Evolutionary conservation across 2,888 invertebrate species (phyloP).

Genomic region (Baccha elongata): DNA sequence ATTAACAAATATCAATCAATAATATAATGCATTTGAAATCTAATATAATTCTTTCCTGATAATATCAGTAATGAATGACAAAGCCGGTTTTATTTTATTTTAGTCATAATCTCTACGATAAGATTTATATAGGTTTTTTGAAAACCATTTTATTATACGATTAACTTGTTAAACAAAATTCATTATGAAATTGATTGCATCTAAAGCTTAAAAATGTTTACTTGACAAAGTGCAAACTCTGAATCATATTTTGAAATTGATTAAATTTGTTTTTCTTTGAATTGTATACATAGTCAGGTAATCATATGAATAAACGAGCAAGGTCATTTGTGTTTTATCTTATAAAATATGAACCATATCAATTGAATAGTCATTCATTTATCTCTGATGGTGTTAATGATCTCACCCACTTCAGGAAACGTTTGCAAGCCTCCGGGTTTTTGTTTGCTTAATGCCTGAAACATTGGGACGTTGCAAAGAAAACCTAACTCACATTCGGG

Average conservation of each 20-base stretch:
- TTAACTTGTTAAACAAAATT: background rate
- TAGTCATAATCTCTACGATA: background rate
- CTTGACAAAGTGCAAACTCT: background rate
- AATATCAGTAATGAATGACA: conserved; percentile 1
- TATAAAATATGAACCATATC: too few species aligned
- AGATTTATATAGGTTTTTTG: background rate
- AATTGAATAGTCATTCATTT: too few species aligned
- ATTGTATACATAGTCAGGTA: too few species aligned
- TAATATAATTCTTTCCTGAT: background rate
- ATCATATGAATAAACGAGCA: background rate
- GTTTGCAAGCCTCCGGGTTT: too few species aligned
- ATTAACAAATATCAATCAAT: too few species aligned
- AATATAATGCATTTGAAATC: background rate
- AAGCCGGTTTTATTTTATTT: background rate
- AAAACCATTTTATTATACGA: background rate
- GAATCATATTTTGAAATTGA: conserved; percentile 27
- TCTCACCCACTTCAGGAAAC: too few species aligned
- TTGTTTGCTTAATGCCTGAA: too few species aligned
- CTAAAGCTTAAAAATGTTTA: background rate
- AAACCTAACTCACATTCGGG: too few species aligned
- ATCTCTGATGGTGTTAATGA: too few species aligned
- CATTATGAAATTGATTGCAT: background rate
- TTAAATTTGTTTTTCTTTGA: background rate
- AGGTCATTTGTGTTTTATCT: conserved; percentile 21
- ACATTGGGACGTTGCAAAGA: too few species aligned